Evolutionary conservation across 2,797 vertebrate genomes (phyloP).

Genomic region (Halcyon badia): DNA sequence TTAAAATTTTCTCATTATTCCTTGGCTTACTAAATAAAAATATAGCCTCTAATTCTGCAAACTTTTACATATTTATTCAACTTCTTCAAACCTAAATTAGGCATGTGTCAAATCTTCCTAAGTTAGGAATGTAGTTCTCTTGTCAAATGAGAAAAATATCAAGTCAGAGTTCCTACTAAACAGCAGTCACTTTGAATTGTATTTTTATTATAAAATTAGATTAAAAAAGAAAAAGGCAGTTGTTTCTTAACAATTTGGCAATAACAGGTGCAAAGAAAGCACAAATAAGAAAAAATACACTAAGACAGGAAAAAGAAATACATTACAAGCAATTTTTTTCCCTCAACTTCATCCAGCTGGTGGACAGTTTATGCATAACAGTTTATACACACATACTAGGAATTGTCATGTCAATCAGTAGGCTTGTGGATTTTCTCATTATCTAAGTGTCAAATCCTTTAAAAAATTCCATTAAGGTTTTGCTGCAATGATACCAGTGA

Average conservation of each 20-base stretch:
- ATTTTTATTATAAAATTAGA: not conserved
- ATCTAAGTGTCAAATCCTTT: not conserved
- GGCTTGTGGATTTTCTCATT: conserved; percentile 51
- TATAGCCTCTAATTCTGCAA: not conserved
- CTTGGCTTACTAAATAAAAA: not conserved
- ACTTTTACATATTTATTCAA: not conserved
- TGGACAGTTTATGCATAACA: not conserved
- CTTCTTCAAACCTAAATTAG: not conserved
- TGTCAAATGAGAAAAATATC: not conserved
- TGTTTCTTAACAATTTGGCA: not conserved
- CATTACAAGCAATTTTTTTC: not conserved
- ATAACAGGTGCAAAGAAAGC: not conserved
- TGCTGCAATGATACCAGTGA: conserved; percentile 2
- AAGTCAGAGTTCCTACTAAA: not conserved
- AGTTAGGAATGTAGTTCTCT: not conserved
- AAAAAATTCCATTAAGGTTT: conserved; percentile 50
- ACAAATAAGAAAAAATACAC: not conserved
- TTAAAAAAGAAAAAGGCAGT: not conserved
- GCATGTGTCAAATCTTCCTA: not conserved
- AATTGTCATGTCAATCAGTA: conserved; percentile 4
- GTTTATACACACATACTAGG: conserved; percentile 9
- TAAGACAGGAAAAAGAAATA: not conserved
- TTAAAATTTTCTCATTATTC: not conserved
- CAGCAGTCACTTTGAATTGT: not conserved
- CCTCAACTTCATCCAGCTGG: not conserved